These are phyloP conservation scores for Aselliscus stoliczkanus DNA, from an alignment of 2,797 vertebrate genomes.

Conservation along the genomic window DNA sequence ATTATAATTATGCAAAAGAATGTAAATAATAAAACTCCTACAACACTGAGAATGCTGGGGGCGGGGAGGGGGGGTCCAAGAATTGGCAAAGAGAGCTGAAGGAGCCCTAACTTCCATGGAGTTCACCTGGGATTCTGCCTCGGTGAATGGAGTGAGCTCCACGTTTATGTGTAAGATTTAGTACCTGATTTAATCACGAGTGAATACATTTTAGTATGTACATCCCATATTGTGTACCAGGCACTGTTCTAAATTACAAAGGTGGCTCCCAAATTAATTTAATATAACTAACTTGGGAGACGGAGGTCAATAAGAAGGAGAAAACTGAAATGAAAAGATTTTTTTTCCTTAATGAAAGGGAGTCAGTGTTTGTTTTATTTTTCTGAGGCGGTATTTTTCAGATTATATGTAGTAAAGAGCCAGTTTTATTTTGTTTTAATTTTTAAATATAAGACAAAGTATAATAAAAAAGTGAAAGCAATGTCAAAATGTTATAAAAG, in stretches of 20 bases:
- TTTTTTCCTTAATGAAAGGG: neutral
- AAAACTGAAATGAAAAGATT: neutral
- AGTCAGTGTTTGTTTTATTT: neutral
- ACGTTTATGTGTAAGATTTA: neutral
- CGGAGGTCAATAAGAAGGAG: neutral
- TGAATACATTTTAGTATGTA: neutral
- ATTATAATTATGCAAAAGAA: neutral
- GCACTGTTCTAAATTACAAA: neutral
- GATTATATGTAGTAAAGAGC: neutral
- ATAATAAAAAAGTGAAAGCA: neutral
- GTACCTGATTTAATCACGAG: neutral
- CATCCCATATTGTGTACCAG: neutral
- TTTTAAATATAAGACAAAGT: neutral
- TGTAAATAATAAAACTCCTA: neutral
- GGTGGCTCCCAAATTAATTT: neutral
- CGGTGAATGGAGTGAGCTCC: neutral
- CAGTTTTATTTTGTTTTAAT: neutral
- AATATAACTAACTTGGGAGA: neutral
- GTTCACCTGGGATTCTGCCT: neutral
- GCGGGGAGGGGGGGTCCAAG: neutral
- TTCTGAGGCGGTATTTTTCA: neutral
- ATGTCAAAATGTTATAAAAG: neutral
- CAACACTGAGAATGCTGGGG: neutral
- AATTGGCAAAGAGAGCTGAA: neutral
- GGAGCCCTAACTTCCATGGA: neutral